Evolutionary conservation across 2,888 invertebrate genomes (phyloP).

Genomic region (Elegia similella): DNA sequence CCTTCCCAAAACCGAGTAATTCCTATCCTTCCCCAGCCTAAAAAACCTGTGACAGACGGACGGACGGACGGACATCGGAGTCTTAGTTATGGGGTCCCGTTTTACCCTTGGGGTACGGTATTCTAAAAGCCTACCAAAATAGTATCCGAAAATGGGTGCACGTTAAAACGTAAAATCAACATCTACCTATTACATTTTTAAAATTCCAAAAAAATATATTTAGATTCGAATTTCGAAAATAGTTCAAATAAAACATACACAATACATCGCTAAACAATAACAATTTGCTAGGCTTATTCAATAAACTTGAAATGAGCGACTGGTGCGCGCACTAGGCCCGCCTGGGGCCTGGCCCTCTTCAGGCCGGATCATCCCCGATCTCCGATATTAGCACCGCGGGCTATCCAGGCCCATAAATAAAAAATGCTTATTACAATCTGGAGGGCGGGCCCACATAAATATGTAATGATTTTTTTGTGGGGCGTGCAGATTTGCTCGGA

Average conservation of each 20-base stretch:
- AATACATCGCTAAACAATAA: conserved; percentile 32
- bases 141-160: too few species aligned
- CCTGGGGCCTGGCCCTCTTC: conserved; percentile 41
- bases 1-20: too few species aligned
- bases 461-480: conserved; percentile 52
- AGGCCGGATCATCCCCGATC: conserved; percentile 64
- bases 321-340: conserved; percentile 58
- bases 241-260: background rate
- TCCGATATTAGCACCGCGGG: conserved; percentile 77
- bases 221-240: background rate
- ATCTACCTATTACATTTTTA: too few species aligned
- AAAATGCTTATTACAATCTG: conserved; percentile 70
- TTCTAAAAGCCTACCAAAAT: too few species aligned
- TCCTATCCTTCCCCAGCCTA: too few species aligned
- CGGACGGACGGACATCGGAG: too few species aligned
- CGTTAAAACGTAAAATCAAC: too few species aligned
- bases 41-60: too few species aligned
- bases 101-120: too few species aligned
- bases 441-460: conserved; percentile 55
- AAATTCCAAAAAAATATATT: background rate
- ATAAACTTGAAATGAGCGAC: conserved; percentile 63
- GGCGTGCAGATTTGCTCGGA: conserved; percentile 17
- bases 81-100: too few species aligned
- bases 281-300: conserved; percentile 48
- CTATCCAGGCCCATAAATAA: conserved; percentile 67